Conservation (phyloP, 2,113 vertebrate species). For the Polypterus senegalus region DNA sequence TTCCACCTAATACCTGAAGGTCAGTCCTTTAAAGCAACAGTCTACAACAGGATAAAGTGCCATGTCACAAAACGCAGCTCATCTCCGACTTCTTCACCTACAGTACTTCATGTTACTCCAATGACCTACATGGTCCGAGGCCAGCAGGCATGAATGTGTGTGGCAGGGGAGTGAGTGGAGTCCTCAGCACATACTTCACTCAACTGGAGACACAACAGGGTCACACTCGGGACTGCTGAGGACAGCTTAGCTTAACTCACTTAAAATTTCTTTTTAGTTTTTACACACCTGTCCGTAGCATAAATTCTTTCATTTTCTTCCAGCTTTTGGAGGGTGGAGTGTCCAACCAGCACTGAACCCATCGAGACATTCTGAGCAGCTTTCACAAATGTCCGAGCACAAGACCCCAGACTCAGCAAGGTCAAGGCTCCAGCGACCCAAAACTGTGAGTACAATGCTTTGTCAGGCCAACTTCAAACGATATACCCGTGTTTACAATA, state of each 20-base stretch:
- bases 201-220: background rate
- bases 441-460: slow-evolving; percentile 32
- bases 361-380: slow-evolving; percentile 17
- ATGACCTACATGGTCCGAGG: too few species aligned
- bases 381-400: slow-evolving; percentile 21
- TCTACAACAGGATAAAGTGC: too few species aligned
- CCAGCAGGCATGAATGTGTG: too few species aligned
- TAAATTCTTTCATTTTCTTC: slow-evolving; percentile 1
- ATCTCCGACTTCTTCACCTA: too few species aligned
- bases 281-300: background rate
- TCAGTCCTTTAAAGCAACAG: too few species aligned
- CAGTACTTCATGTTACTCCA: too few species aligned
- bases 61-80: too few species aligned
- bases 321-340: slow-evolving; percentile 22
- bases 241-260: background rate
- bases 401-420: slow-evolving; percentile 14
- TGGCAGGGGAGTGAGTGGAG: background rate
- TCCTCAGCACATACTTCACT: background rate
- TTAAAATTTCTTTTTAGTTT: background rate
- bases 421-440: slow-evolving; percentile 31
- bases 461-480: background rate
- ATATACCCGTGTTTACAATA: slow-evolving; percentile 4
- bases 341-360: slow-evolving; percentile 13
- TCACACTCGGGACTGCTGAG: background rate
- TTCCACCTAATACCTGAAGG: too few species aligned